Percentiles rank a stretch among this genome's conserved stretches.
Conservation (phyloP, 2,888 invertebrate species). For the Ypsolopha scabrella region DNA sequence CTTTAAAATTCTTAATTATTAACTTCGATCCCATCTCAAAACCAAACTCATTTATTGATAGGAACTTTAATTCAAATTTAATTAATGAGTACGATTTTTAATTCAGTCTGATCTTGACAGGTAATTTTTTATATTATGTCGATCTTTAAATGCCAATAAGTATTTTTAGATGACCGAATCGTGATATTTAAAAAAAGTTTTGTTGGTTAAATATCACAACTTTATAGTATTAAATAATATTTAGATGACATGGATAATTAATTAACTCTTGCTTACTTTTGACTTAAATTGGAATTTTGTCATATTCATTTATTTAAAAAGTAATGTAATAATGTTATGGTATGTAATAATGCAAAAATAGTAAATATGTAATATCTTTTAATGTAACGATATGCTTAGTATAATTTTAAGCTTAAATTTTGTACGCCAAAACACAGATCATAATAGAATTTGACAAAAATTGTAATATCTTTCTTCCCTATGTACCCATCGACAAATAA, state of each 20-base stretch:
- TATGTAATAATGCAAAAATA: too few species aligned
- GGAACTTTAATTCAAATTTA: slow-evolving; percentile 8
- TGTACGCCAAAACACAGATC: too few species aligned
- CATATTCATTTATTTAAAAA: too few species aligned
- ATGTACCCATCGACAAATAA: too few species aligned
- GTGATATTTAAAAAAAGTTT: slow-evolving; percentile 2
- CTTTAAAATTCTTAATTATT: too few species aligned
- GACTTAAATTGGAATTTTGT: background rate
- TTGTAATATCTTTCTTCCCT: too few species aligned
- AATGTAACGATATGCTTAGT: too few species aligned
- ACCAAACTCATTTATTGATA: slow-evolving; percentile 10
- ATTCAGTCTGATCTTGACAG: slow-evolving; percentile 17
- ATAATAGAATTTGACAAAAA: too few species aligned
- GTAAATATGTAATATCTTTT: too few species aligned
- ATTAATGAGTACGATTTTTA: slow-evolving; percentile 20
- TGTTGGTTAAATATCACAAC: background rate
- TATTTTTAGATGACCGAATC: slow-evolving; percentile 10
- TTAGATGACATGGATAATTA: background rate
- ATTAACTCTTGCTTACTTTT: background rate
- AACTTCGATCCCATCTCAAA: too few species aligned
- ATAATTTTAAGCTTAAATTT: too few species aligned
- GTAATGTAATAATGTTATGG: too few species aligned
- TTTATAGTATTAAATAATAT: background rate
- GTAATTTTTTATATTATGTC: slow-evolving; percentile 14
- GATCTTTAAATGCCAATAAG: slow-evolving; percentile 9